Percentiles rank a stretch among this genome's conserved stretches.
Evolutionary conservation across 2,113 vertebrate species (phyloP).

Genomic region (Ptilorrhoa leucosticta): DNA sequence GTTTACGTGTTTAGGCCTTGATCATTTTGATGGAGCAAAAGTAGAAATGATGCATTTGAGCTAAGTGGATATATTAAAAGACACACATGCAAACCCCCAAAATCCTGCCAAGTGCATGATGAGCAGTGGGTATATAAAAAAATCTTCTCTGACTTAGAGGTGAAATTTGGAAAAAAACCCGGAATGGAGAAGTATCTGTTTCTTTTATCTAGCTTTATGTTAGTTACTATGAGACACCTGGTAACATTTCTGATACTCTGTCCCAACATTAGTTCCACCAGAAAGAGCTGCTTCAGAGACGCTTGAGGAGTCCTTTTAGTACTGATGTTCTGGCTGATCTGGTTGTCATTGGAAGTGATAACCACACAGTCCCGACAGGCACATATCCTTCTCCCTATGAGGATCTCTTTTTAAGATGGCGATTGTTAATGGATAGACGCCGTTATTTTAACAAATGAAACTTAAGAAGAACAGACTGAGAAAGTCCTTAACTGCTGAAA

Average conservation of each 20-base stretch:
- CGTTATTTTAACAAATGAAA: not conserved
- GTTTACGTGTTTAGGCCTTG: not conserved
- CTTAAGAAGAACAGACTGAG: not conserved
- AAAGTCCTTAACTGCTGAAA: not conserved
- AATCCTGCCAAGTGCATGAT: not conserved
- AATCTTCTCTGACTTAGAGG: not conserved
- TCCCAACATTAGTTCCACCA: not conserved
- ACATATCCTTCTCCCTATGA: not conserved
- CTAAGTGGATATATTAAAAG: not conserved
- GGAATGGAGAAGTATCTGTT: rapidly evolving
- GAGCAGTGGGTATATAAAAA: not conserved
- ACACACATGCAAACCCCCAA: rapidly evolving
- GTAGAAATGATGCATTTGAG: not conserved
- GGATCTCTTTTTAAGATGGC: not conserved
- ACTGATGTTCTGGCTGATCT: not conserved
- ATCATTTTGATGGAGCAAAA: not conserved
- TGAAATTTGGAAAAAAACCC: not conserved
- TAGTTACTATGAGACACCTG: not conserved
- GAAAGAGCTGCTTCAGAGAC: not conserved
- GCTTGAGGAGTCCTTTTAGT: not conserved
- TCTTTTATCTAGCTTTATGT: not conserved
- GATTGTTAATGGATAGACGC: not conserved
- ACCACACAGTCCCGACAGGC: not conserved
- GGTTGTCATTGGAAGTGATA: not conserved
- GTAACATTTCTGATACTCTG: not conserved